Evolutionary conservation across 2,113 vertebrate species (phyloP).

Genomic region (Ophthalmolycus amberensis): DNA sequence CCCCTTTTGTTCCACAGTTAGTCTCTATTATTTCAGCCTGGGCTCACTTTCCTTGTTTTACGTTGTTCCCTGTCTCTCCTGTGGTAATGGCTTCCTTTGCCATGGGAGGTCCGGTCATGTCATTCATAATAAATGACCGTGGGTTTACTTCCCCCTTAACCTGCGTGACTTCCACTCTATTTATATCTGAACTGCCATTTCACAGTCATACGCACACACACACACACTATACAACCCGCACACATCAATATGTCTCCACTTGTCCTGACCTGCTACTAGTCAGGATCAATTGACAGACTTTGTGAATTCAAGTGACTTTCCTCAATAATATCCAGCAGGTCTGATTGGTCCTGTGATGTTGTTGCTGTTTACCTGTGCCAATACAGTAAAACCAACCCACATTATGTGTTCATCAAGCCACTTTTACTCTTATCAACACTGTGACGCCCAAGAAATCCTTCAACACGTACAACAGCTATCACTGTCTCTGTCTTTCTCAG

Average conservation of each 20-base stretch:
- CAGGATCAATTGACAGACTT: neutral
- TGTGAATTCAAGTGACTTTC: constrained; percentile 9
- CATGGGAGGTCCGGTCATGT: constrained; percentile 48
- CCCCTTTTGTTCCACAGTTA: fast-evolving
- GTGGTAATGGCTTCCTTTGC: constrained; percentile 13
- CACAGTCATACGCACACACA: constrained; percentile 16
- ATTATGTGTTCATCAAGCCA: neutral
- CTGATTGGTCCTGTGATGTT: neutral
- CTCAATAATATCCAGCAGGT: neutral
- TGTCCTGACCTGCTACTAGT: neutral
- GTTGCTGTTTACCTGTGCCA: neutral
- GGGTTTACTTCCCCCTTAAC: constrained; percentile 54
- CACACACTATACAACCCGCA: neutral
- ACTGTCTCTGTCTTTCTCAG: neutral
- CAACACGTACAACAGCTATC: neutral
- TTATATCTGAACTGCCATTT: constrained; percentile 56
- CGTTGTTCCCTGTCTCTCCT: constrained; percentile 10
- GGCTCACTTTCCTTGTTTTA: neutral
- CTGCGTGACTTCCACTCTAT: constrained; percentile 59
- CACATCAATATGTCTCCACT: neutral
- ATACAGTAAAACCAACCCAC: neutral
- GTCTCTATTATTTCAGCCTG: neutral
- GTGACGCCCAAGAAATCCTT: neutral
- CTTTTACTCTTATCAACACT: neutral
- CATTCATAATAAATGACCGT: constrained; percentile 69